Percentiles rank a stretch among this genome's conserved stretches.
These are phyloP conservation scores for Sebastes matsubarae DNA, from an alignment of 2,797 vertebrate genomes.

Conservation along the genomic window DNA sequence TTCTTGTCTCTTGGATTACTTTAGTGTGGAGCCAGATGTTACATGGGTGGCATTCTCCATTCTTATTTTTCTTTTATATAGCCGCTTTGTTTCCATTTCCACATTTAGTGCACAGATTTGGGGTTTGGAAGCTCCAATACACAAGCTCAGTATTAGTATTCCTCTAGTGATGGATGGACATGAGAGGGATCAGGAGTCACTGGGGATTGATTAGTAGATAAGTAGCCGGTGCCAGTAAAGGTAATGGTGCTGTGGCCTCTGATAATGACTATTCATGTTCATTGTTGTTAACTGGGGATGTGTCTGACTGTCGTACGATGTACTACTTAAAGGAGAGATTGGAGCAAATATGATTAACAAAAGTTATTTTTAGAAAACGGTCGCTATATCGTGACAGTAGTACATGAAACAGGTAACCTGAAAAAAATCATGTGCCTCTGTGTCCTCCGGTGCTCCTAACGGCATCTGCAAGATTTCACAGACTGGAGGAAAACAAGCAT, in stretches of 20 bases:
- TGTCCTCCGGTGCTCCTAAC: too few relatives aligned
- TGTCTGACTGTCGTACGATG: neutral
- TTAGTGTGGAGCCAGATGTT: neutral
- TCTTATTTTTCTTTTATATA: neutral
- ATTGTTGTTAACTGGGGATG: neutral
- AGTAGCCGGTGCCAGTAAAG: neutral
- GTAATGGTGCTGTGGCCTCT: conserved; percentile 5
- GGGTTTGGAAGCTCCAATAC: neutral
- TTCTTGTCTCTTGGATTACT: neutral
- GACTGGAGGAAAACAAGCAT: too few relatives aligned
- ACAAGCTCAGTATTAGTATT: conserved; percentile 10
- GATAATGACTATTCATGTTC: conserved; percentile 4
- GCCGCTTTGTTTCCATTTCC: neutral
- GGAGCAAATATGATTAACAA: too few relatives aligned
- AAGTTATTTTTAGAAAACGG: too few relatives aligned
- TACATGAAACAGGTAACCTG: too few relatives aligned
- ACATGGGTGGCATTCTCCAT: neutral
- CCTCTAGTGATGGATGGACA: neutral
- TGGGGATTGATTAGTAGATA: conserved; percentile 1
- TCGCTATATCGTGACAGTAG: too few relatives aligned
- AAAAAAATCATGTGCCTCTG: too few relatives aligned
- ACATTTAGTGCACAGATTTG: neutral
- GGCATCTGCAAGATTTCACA: too few relatives aligned
- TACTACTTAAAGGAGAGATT: neutral
- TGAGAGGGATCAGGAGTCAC: conserved; percentile 21